Evolutionary conservation across 1,140 invertebrate species (phyloP).

Genomic region (Neodiprion pinetum): DNA sequence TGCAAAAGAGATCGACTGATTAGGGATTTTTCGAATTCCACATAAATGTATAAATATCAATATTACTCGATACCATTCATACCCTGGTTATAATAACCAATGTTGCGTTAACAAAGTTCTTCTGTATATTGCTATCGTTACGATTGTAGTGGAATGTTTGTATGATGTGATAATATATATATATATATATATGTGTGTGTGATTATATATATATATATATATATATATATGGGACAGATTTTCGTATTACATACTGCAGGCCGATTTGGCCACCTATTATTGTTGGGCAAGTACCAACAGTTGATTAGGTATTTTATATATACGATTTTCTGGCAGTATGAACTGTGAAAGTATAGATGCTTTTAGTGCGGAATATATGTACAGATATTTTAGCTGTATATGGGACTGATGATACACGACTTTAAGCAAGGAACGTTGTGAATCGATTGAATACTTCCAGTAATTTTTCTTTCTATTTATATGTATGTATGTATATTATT

Average conservation of each 20-base stretch:
- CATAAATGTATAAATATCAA: background rate
- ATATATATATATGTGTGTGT: background rate
- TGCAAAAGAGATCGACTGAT: background rate
- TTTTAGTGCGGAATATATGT: background rate
- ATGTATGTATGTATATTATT: background rate
- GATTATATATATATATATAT: background rate
- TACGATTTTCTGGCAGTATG: background rate
- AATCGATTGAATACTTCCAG: constrained; percentile 22
- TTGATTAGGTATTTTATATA: background rate
- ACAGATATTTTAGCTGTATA: constrained; percentile 26
- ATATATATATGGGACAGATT: background rate
- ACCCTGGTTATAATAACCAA: background rate
- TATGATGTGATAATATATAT: background rate
- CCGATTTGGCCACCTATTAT: too few species aligned
- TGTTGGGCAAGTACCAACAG: too few species aligned
- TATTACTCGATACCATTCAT: background rate
- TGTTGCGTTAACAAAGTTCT: too few species aligned
- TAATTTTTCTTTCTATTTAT: constrained; percentile 28
- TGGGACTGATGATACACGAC: constrained; percentile 31
- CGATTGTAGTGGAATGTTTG: background rate
- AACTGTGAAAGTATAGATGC: background rate
- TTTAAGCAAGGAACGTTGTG: constrained; percentile 25
- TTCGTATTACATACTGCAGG: too few species aligned
- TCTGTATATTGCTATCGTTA: background rate
- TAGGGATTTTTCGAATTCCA: background rate